A percentile compares a stretch with the other conserved stretches of the same genome.
Conservation (phyloP, 2,113 vertebrate species). For the Brachyhypopomus occidentalis region DNA sequence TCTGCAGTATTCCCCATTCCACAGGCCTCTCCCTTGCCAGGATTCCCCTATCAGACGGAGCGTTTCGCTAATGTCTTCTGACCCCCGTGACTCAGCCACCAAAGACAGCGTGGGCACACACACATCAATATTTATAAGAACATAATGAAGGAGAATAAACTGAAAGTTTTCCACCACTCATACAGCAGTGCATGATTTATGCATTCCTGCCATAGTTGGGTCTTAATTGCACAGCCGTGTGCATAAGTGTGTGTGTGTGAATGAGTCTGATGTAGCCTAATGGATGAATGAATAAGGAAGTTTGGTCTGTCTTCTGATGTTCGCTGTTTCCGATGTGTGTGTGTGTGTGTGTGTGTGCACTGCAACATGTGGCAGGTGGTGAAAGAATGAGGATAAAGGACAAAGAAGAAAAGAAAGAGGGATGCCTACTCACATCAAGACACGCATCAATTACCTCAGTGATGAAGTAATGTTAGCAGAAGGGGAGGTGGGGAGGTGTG, state of each 20-base stretch:
- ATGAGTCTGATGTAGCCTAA: constrained; percentile 62
- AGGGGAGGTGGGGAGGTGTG: constrained; percentile 24
- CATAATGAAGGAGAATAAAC: constrained; percentile 63
- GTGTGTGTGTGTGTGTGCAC: constrained; percentile 39
- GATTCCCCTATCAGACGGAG: constrained; percentile 39
- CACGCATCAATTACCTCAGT: constrained; percentile 65
- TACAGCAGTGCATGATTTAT: constrained; percentile 63
- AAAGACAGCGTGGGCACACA: constrained; percentile 49
- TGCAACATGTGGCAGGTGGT: constrained; percentile 72
- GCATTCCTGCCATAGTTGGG: constrained; percentile 45
- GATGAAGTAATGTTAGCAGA: constrained; percentile 69
- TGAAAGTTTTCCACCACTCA: constrained; percentile 36
- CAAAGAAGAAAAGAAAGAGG: constrained; percentile 40
- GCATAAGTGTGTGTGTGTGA: constrained; percentile 49
- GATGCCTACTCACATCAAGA: constrained; percentile 57
- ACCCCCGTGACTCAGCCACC: constrained; percentile 48
- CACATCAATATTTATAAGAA: constrained; percentile 65
- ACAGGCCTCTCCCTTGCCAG: constrained; percentile 23
- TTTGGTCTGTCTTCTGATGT: constrained; percentile 39
- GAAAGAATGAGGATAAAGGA: constrained; percentile 43
- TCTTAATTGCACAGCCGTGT: constrained; percentile 64
- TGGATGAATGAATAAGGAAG: constrained; percentile 62
- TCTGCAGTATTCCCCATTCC: constrained; percentile 7
- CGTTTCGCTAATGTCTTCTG: constrained; percentile 36
- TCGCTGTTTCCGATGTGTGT: constrained; percentile 28